Evolutionary conservation across 2,113 vertebrate genomes (phyloP).

Genomic region (Cavia porcellus): DNA sequence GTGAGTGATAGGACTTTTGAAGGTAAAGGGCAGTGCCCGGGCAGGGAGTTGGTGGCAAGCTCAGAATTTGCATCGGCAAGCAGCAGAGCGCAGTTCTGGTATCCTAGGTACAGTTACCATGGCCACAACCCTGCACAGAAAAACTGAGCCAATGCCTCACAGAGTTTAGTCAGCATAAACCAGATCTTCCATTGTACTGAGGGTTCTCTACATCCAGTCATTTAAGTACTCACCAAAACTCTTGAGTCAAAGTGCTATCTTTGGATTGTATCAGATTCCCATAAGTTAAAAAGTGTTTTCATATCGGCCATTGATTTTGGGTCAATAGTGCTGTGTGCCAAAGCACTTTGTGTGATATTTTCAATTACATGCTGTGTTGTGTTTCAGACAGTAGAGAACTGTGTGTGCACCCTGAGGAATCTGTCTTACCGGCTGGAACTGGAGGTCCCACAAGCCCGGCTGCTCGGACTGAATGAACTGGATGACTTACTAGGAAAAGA

Average conservation of each 20-base stretch:
- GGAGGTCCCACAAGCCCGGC: slow-evolving; percentile 94
- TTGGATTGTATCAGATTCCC: not conserved
- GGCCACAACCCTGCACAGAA: not conserved
- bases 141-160: not conserved
- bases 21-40: not conserved
- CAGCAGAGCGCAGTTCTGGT: not conserved
- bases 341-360: not conserved
- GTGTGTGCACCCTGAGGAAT: slow-evolving; percentile 97
- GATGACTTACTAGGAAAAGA: slow-evolving; percentile 94
- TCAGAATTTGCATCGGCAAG: not conserved
- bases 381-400: slow-evolving; percentile 97
- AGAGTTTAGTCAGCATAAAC: not conserved
- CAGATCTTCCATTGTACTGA: not conserved
- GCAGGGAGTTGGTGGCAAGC: accelerated
- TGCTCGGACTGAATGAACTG: slow-evolving; percentile 93
- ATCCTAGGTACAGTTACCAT: not conserved
- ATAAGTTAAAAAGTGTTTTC: not conserved
- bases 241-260: not conserved
- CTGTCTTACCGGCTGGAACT: slow-evolving; percentile 97
- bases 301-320: not conserved
- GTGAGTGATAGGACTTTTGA: not conserved
- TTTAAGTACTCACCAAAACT: not conserved
- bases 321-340: not conserved
- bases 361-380: slow-evolving; percentile 66
- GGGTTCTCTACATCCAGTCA: not conserved